A percentile compares a stretch with the other conserved stretches of the same genome.
Conservation (phyloP, 2,888 invertebrate genomes). For the Ramazzottius varieornatus region DNA sequence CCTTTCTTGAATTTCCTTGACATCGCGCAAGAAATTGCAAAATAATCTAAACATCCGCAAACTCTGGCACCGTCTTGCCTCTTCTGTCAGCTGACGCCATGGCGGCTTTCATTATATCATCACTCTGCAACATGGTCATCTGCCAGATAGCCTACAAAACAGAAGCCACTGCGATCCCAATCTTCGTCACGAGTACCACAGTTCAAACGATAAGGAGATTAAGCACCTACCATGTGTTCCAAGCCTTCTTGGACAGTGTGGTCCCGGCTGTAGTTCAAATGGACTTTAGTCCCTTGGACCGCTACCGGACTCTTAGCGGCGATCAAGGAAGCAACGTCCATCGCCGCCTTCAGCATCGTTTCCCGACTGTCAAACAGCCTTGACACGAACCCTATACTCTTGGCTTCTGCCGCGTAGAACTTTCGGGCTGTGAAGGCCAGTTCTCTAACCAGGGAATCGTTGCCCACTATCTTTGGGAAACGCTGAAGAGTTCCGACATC, state of each 20-base stretch:
- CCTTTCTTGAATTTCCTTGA: too few species aligned
- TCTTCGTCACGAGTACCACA: too few species aligned
- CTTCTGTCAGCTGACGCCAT: slow-evolving; percentile 13
- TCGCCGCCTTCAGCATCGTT: slow-evolving; percentile 40
- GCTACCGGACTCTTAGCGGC: slow-evolving; percentile 76
- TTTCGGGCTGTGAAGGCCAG: slow-evolving; percentile 60
- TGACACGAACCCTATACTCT: slow-evolving; percentile 53
- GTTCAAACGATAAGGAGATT: slow-evolving; percentile 6
- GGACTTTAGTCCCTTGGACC: slow-evolving; percentile 50
- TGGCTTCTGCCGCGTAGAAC: slow-evolving; percentile 50
- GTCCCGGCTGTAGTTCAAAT: slow-evolving; percentile 57
- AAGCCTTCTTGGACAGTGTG: slow-evolving; percentile 60
- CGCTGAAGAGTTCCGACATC: slow-evolving; percentile 83
- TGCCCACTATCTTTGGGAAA: slow-evolving; percentile 65
- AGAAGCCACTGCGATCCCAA: too few species aligned
- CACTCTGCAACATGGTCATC: slow-evolving; percentile 61
- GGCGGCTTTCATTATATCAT: slow-evolving; percentile 34
- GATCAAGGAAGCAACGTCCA: slow-evolving; percentile 48
- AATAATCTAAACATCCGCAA: neutral
- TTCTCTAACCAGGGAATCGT: slow-evolving; percentile 58
- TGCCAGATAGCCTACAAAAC: slow-evolving; percentile 44
- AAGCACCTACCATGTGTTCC: slow-evolving; percentile 52
- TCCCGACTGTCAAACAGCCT: slow-evolving; percentile 40
- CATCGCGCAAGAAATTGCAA: too few species aligned
- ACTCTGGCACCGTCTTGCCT: neutral